These are phyloP conservation scores for Stegodyphus dumicola DNA, from an alignment of 1,140 invertebrate species.

Conservation along the genomic window DNA sequence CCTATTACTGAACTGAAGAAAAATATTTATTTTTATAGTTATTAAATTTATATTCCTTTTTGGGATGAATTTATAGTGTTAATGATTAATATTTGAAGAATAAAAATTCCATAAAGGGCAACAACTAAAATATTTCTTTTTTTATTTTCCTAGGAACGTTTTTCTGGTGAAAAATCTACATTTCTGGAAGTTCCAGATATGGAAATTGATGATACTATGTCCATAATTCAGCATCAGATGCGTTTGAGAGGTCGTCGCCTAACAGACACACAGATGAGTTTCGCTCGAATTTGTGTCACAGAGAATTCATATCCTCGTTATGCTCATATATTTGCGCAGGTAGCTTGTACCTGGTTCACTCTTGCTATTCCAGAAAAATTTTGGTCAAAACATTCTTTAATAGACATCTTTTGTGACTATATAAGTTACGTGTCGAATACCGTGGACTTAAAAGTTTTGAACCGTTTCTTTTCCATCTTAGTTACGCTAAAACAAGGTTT, in stretches of 20 bases:
- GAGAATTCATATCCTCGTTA: conserved; percentile 47
- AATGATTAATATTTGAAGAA: too few relatives aligned
- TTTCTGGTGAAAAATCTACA: not conserved
- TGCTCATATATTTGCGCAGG: conserved; percentile 31
- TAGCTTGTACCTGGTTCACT: conserved; percentile 16
- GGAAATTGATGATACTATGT: conserved; percentile 27
- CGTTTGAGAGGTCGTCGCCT: conserved; percentile 1
- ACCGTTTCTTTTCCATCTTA: not conserved
- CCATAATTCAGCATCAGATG: conserved; percentile 12
- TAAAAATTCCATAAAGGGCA: too few relatives aligned
- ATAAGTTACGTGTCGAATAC: not conserved
- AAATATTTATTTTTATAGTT: too few relatives aligned
- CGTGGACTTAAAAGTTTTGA: not conserved
- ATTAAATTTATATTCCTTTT: too few relatives aligned
- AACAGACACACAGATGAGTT: conserved; percentile 24
- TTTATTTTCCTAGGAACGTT: conserved; percentile 7
- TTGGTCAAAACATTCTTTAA: conserved; percentile 27
- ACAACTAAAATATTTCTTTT: too few relatives aligned
- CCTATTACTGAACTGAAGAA: too few relatives aligned
- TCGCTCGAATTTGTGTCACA: conserved; percentile 22
- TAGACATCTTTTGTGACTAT: conserved; percentile 27
- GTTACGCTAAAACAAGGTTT: conserved; percentile 25
- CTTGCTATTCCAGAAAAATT: conserved; percentile 28
- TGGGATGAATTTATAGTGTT: too few relatives aligned
- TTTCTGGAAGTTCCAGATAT: conserved; percentile 31